These are phyloP conservation scores for Procambarus clarkii DNA, from an alignment of 1,140 invertebrate genomes.

Conservation along the genomic window DNA sequence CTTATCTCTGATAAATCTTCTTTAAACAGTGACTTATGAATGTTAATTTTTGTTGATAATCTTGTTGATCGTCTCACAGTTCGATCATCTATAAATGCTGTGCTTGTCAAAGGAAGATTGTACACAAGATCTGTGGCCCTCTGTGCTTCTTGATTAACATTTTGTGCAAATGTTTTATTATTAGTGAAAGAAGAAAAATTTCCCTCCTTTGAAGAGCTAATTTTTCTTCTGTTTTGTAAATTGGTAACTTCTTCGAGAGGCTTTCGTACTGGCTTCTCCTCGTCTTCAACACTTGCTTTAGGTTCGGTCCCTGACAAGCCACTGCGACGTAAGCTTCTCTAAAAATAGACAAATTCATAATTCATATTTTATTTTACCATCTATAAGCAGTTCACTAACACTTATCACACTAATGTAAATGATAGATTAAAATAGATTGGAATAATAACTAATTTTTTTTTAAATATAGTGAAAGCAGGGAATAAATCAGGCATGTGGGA, in stretches of 20 bases:
- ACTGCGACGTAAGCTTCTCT: not conserved
- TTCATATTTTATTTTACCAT: no score
- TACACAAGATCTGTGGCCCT: no score
- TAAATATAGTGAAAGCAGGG: no score
- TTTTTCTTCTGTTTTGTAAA: not conserved
- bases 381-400: no score
- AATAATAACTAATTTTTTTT: no score
- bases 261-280: not conserved
- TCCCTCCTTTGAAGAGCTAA: not conserved
- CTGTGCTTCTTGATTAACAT: no score
- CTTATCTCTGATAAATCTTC: not conserved
- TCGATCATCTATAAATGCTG: not conserved
- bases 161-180: no score
- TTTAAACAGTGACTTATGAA: not conserved
- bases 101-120: conserved; percentile 8
- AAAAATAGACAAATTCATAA: not conserved
- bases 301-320: not conserved
- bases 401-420: no score
- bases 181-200: no score
- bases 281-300: not conserved
- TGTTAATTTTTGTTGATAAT: not conserved
- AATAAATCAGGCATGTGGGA: no score
- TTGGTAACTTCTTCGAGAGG: not conserved
- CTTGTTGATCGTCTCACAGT: not conserved
- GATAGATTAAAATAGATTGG: no score